These are phyloP conservation scores for Vipera ursinii DNA, from an alignment of 2,797 vertebrate genomes.

Conservation along the genomic window DNA sequence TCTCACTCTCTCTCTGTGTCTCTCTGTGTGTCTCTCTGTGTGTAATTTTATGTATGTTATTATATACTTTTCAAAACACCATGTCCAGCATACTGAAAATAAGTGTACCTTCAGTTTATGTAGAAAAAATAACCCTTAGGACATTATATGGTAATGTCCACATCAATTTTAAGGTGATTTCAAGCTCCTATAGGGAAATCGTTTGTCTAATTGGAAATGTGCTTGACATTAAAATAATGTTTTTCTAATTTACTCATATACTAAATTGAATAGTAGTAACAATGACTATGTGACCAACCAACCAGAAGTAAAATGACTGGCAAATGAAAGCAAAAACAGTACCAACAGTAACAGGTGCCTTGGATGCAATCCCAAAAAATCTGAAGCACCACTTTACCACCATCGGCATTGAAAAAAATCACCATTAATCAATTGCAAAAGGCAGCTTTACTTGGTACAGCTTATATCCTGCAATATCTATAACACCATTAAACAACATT, in stretches of 20 bases:
- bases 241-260: not conserved
- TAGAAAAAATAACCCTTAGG: not conserved
- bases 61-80: too few relatives aligned
- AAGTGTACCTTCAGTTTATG: not conserved
- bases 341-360: not conserved
- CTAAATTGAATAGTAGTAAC: not conserved
- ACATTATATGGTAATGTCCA: not conserved
- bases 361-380: not conserved
- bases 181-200: not conserved
- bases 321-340: not conserved
- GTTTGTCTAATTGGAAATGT: not conserved
- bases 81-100: not conserved
- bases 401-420: not conserved
- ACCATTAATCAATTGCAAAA: not conserved
- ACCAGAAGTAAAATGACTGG: not conserved
- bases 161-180: not conserved
- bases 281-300: not conserved
- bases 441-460: not conserved
- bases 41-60: too few relatives aligned
- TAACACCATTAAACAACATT: not conserved
- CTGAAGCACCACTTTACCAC: not conserved
- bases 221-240: not conserved
- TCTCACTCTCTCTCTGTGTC: too few relatives aligned
- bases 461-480: not conserved
- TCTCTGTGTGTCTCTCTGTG: too few relatives aligned